Base-by-base conservation (phyloP, 2,888 invertebrate genomes). In the Pseudoips prasinana region DNA sequence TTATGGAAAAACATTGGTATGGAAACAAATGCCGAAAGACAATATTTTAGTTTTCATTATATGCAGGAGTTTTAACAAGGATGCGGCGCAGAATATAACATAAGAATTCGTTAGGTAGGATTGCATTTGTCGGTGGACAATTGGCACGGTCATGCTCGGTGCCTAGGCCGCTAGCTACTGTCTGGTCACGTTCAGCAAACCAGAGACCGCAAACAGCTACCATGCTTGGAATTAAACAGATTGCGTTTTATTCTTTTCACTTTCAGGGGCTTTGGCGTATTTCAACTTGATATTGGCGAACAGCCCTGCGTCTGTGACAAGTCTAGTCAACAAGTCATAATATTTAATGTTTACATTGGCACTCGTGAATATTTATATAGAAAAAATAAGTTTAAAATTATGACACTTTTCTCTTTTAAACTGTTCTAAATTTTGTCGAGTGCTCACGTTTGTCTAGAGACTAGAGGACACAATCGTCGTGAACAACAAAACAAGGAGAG, bases 121-220 rank as follows among this genome's bases (percentile, higher is more conserved):
- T 63, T 61, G 59, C 56, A 63, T 64, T 70, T 66, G 29, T 49
- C 57, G 61, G 55, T 53, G 41, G 50, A 62, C 71, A 71, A 72
- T 72, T 74, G 73, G 71, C 66, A 58, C 64, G 67, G 76, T 69
- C 75, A 73, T 70, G 62, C 14, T 14, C 14, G 14, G 2, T 14
- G n/a, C 62, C 66, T 65, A 61, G 64, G 59, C 62, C 41, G 55
- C 56, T 67, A 68, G 73, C 65, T 62, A 59, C 68, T 64, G 83
- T 84, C 86, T 82, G 82, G 83, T 86, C 87, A 88, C 87, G 86
- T 87, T 85, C 84, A 48, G 74, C 77, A 83, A 84, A 86, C 83
- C 74, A 64, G 64, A 71, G 65, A 75, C 75, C 67, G 81, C 85
- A 84, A 84, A 85, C 85, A 83, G 74, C 75, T 73, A 61, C 66